Evolutionary conservation across 2,113 vertebrate species (phyloP), one percentile per base, ranked within the genome.

Genomic region (Nothobranchius furzeri): DNA sequence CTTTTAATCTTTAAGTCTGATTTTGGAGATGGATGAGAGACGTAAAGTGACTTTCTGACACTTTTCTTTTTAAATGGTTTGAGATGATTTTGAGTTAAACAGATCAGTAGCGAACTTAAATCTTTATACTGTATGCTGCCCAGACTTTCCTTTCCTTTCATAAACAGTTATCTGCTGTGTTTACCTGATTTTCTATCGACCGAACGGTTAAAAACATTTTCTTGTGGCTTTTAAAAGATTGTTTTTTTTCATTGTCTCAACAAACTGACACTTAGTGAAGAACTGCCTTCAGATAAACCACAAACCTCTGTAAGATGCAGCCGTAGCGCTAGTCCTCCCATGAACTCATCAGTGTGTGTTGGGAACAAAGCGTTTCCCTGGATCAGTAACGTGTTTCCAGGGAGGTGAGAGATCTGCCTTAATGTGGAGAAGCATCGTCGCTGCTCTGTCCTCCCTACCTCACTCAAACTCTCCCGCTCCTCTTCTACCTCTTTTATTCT

Each of bases 401-500:
- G 14, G 64, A 78, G 69, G 79, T 78, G 76, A 76, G 68, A 78
- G 81, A 74, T 10, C 2, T 70, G 83, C 89, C 86, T 87, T 88
- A 82, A 82, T 61, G 12, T 74, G 64, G 81, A 86, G 70, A 68
- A 47, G 75, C 77, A 20, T 67, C 17, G 36, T 14, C 11, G 82
- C 81, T 68, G 72, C 79, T 81, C 78, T 67, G 58, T 69, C 40
- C 64, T 79, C 71, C 64, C 84, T 90, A 90, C 89, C 85, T 87
- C 87, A 56, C 68, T 69, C 73, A 75, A 9, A 70, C 70, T 75
- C 79, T 81, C 78, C 74, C 30, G 37, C 11, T 54, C 51, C 50
- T 57, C 64, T 43, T 54, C 54, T 67, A 11, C 54, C 59, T 48
- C 30, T 3, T 49, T 52, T 15, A 3, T 37, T 6, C 10, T 60